Conservation (phyloP, 37 sponge, comb jelly and placozoan species). For the Geodia barretti region DNA sequence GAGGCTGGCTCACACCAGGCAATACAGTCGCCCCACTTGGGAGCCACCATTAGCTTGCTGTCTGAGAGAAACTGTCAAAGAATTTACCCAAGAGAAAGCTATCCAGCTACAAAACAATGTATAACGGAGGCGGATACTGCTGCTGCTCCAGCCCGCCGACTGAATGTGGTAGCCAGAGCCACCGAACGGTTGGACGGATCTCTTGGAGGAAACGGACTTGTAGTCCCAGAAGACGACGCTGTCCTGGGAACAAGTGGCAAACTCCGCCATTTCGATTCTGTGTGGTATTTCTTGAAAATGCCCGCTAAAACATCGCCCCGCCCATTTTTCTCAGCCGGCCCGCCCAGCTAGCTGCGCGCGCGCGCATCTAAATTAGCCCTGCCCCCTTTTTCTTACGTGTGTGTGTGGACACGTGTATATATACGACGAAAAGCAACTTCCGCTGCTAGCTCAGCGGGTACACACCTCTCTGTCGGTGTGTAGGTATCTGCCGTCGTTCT, state of each 20-base stretch:
- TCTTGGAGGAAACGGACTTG: conserved; percentile 31
- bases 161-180: conserved; percentile 8
- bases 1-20: conserved; percentile 37
- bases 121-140: conserved; percentile 38
- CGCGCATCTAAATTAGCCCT: too few species aligned
- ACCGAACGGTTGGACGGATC: conserved; percentile 41
- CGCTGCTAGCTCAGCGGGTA: too few species aligned
- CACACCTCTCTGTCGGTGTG: too few species aligned
- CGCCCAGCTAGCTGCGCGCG: too few species aligned
- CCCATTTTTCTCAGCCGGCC: too few species aligned
- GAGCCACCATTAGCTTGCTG: conserved; percentile 42
- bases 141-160: conserved; percentile 41
- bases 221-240: conserved; percentile 49
- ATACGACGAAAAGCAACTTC: too few species aligned
- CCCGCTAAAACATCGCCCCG: not conserved
- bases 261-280: conserved; percentile 51
- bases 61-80: conserved; percentile 11
- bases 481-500: too few species aligned
- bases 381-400: too few species aligned
- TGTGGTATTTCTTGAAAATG: not conserved
- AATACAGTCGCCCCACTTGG: conserved; percentile 37
- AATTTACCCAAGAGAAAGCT: not conserved
- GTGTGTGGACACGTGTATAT: too few species aligned
- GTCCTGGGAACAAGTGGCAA: conserved; percentile 36
- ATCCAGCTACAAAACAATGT: not conserved